These are phyloP conservation scores for Chalcosyrphus nemorum DNA, from an alignment of 2,888 invertebrate species.

Conservation along the genomic window DNA sequence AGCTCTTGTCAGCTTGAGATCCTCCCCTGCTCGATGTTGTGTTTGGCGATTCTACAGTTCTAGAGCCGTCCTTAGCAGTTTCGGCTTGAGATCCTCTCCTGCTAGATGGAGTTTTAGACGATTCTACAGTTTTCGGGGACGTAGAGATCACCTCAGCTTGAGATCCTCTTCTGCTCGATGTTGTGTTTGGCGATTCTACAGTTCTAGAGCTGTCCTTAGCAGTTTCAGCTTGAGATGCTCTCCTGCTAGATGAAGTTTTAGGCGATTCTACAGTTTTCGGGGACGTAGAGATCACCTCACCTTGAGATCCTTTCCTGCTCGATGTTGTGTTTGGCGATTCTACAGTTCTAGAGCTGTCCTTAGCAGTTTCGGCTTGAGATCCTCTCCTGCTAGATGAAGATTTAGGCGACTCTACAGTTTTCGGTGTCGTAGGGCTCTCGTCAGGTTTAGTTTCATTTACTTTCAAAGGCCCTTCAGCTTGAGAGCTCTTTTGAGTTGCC, in stretches of 20 bases:
- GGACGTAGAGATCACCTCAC: background rate
- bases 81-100: background rate
- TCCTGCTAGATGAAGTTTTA: background rate
- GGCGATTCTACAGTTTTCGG: too few relatives aligned
- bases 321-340: background rate
- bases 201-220: background rate
- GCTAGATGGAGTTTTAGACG: background rate
- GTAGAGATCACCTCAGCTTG: background rate
- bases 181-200: background rate
- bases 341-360: background rate
- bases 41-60: background rate
- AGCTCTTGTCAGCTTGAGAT: too few relatives aligned
- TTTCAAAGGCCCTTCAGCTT: conserved; percentile 2
- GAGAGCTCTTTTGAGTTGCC: background rate
- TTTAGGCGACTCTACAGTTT: background rate
- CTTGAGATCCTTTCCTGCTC: background rate
- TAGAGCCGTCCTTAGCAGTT: background rate
- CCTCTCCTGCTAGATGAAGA: background rate
- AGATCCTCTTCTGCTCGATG: background rate
- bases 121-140: too few relatives aligned
- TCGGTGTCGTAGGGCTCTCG: background rate
- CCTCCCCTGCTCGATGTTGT: background rate
- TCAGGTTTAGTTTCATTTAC: background rate
- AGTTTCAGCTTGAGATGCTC: background rate
- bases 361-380: background rate